Evolutionary conservation across 2,113 vertebrate genomes (phyloP).

Genomic region (Oreocharis arfaki): DNA sequence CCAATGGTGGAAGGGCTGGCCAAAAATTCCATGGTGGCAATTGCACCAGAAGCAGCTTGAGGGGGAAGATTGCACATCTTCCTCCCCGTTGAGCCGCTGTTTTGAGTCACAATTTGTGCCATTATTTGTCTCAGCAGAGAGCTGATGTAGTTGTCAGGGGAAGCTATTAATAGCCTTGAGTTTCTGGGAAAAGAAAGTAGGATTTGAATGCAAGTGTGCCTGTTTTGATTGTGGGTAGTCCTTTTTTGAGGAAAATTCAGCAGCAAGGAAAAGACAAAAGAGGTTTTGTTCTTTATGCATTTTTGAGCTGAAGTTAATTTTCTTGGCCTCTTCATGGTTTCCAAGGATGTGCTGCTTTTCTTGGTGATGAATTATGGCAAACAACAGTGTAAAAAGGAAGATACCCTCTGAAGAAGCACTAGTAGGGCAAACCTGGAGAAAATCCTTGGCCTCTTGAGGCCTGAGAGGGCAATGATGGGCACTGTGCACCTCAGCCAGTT

Average conservation of each 20-base stretch:
- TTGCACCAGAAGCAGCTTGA: not conserved
- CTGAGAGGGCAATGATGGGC: not conserved
- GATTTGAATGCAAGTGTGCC: not conserved
- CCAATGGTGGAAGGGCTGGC: not conserved
- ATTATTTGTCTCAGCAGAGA: not conserved
- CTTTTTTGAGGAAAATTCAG: not conserved
- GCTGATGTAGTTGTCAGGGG: not conserved
- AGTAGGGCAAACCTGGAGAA: not conserved
- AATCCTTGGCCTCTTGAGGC: not conserved
- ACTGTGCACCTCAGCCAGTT: not conserved
- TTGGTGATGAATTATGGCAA: not conserved
- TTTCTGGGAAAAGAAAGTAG: not conserved
- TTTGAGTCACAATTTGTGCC: not conserved
- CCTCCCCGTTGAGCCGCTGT: not conserved
- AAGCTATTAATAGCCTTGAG: conserved; percentile 29
- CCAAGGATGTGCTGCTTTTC: not conserved
- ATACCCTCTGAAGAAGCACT: not conserved
- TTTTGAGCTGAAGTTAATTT: not conserved
- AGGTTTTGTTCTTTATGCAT: not conserved
- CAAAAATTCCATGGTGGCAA: not conserved
- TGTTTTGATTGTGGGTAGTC: not conserved
- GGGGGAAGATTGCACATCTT: not conserved
- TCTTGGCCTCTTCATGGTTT: not conserved
- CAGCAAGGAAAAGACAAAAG: not conserved
- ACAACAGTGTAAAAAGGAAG: not conserved